Evolutionary conservation across 1,140 invertebrate species (phyloP), one percentile per base, ranked within the genome.

Genomic region (Scaptomyza pallida): DNA sequence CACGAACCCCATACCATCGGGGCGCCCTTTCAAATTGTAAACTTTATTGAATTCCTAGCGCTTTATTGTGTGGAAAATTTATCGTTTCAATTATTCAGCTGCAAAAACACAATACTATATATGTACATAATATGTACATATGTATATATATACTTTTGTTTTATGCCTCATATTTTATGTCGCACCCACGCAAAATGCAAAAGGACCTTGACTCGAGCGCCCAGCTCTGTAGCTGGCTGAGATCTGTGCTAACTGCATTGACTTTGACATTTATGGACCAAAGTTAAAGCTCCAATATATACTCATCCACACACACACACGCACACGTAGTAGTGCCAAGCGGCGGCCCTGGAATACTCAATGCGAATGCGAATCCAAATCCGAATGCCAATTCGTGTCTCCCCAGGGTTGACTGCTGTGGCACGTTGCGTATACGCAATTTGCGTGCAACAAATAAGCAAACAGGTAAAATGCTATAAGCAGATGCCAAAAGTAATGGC

Each of bases 61-160:
- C 70, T 85, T 85, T 73, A 85, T 85, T 80, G 82, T 88, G 78
- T 88, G 78, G 72, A 86, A 65, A 88, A 86, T 86, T 88, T 86
- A 82, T 88, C 71, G 82, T 82, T 82, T 81, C 82, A 88, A 86
- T 86, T 82, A 86, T 78, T 82, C 62, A 75, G 41, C 51, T 37
- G 47, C 44, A 70, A 6, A 47, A 19, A 51, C 12, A 40, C 8
- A 30, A 52, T 26, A n/a, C n/a, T n/a, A n/a, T n/a, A 16, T 15
- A 15, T 26, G 23, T 26, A 26, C 23, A 52, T n/a, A 23, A 23
- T 26, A 26, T 26, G 12, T 15, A 15, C 6, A 26, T 26, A 26
- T 26, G 23, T 23, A 23, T 54, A 33, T 52, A 10, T 15, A 33
- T 51, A 48, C 30, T 48, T 40, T 52, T 67, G 67, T 60, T 48